Base-by-base conservation (phyloP, 2,888 invertebrate species). In the Lottia scabra region DNA sequence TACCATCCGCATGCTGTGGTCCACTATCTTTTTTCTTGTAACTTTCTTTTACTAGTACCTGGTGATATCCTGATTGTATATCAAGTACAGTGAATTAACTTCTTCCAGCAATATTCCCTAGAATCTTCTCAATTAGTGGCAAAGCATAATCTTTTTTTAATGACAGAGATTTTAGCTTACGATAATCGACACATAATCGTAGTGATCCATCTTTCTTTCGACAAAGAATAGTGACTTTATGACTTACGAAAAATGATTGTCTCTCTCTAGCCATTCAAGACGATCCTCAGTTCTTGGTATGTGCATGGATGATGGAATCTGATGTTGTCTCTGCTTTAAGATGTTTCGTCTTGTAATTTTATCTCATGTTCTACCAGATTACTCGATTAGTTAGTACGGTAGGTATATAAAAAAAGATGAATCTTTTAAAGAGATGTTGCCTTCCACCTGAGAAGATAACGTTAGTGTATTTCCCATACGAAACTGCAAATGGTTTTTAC, bases 231-330 rank as follows among this genome's bases (percentile, higher is more conserved):
- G 78, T 67, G 79, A 27, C 72, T 70, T 26, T 75, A 62, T 0
- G 77, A 75, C 1, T 63, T 64, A 43, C 78, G 63, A 6, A 79
- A 78, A n/a, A 80, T n/a, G n/a, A n/a, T n/a, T 65, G 13, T 75
- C 77, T 44, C 67, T 63, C 12, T 45, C 65, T 26, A 80, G 63
- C 4, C 80, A 66, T 45, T 79, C 74, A 0, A 81, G 38, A 63
- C 80, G 78, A 1, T 69, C 30, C 19, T 71, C 27, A 79, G 76
- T 65, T 79, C 77, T n/a, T 77, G 71, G 30, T 67, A 68, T n/a
- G n/a, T n/a, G n/a, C 80, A 81, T 77, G 1, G 67, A n/a, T 43
- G 77, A 76, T 16, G 72, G 77, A 38, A 80, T 77, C 1, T 67
- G 65, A 19, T 77, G 16, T 19, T 77, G 72, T 6, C 68, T 38